Evolutionary conservation across 2,888 invertebrate species (phyloP).

Genomic region (Mythimna ferrago): DNA sequence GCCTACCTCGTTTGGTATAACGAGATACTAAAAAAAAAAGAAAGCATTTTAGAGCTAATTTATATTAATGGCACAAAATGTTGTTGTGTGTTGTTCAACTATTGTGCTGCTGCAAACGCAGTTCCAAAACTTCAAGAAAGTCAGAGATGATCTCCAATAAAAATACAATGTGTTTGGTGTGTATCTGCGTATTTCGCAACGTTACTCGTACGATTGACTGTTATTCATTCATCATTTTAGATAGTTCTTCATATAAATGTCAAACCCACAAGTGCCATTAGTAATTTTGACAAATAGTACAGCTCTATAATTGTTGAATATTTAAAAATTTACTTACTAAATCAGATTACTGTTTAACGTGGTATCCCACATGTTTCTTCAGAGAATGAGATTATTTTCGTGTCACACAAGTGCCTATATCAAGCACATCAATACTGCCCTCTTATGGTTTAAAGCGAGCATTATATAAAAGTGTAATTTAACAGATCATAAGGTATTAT

Average conservation of each 20-base stretch:
- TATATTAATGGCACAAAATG: too few species aligned
- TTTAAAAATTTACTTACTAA: constrained; percentile 17
- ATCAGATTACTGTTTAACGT: constrained; percentile 2
- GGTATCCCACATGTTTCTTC: constrained; percentile 18
- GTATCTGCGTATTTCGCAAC: background rate
- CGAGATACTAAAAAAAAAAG: too few species aligned
- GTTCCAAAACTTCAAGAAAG: background rate
- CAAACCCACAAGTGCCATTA: constrained; percentile 36
- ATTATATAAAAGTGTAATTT: constrained; percentile 7
- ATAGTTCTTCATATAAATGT: constrained; percentile 27
- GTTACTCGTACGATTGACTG: background rate
- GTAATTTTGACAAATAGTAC: constrained; percentile 59
- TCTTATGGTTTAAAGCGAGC: background rate
- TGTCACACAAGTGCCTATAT: constrained; percentile 57
- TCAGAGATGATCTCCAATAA: background rate
- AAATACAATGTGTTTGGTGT: constrained; percentile 9
- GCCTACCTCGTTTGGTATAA: too few species aligned
- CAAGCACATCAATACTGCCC: constrained; percentile 21
- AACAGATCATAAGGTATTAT: constrained; percentile 29
- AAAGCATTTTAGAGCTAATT: too few species aligned
- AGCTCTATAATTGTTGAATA: constrained; percentile 31
- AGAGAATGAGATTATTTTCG: constrained; percentile 31
- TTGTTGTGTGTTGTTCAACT: too few species aligned
- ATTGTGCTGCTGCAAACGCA: background rate
- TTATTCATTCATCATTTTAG: constrained; percentile 15